Percentiles rank a stretch among this genome's conserved stretches.
Evolutionary conservation across 2,113 vertebrate genomes (phyloP).

Genomic region (Candoia aspera): DNA sequence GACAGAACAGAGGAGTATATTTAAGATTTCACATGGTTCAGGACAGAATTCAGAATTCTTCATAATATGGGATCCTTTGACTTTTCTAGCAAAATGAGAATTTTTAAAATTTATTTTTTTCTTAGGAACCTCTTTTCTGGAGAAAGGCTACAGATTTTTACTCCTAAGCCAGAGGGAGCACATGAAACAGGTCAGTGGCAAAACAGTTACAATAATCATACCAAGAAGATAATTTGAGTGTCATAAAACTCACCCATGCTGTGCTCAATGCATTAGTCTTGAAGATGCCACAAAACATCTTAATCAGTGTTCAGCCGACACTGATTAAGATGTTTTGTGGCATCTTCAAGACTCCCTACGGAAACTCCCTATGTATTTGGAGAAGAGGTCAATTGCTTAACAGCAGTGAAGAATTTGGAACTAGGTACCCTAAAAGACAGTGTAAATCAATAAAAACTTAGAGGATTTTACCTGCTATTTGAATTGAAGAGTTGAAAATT

Average conservation of each 20-base stretch:
- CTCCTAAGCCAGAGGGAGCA: conserved; percentile 47
- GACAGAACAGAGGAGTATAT: background rate
- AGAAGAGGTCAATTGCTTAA: background rate
- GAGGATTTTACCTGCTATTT: background rate
- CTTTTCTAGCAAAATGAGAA: background rate
- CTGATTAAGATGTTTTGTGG: too few species aligned
- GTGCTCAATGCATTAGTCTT: background rate
- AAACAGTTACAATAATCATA: background rate
- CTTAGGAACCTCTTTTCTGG: conserved; percentile 69
- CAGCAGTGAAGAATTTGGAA: background rate
- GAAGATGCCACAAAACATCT: background rate
- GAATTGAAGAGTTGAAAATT: background rate
- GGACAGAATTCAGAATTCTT: background rate
- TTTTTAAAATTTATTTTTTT: conserved; percentile 33
- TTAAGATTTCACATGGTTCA: background rate
- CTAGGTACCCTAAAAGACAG: background rate
- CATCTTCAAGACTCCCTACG: too few species aligned
- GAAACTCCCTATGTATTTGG: background rate
- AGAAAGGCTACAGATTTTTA: conserved; percentile 87
- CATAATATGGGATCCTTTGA: background rate
- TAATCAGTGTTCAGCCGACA: background rate
- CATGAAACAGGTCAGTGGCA: conserved; percentile 76
- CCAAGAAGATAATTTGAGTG: background rate
- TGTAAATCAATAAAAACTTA: background rate
- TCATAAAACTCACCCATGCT: background rate